Evolutionary conservation across 2,888 invertebrate genomes (phyloP), one percentile per base, ranked within the genome.

Genomic region (Drosophila ochracea): DNA sequence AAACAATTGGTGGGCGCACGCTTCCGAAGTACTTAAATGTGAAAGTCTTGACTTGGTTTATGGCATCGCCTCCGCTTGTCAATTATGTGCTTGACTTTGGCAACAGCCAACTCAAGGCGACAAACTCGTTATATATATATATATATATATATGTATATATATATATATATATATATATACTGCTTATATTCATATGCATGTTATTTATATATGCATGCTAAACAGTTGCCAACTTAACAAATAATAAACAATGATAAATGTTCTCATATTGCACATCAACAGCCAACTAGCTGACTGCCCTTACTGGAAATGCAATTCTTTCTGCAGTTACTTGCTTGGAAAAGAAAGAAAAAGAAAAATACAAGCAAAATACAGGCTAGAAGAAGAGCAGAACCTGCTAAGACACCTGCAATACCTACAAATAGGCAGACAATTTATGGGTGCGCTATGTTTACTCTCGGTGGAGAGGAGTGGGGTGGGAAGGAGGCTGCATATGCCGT

Each of bases 71-170:
- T 73, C 73, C 90, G 63, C 88, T 57, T 64, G 59, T 53, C 84
- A 86, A 90, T 86, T 90, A 89, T 87, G 41, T 60, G 82, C 87
- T 78, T 87, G 88, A 89, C 90, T 91, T 91, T 85, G 85, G 91
- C 91, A 79, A 30, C 47, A 16, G 25, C 43, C 67, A 64, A 64
- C 61, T 52, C 58, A 53, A 72, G 61, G 62, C 53, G 65, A 66
- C 47, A 77, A 64, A 68, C 72, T 62, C 71, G 68, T 67, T 78
- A 60, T 69, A 25, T 57, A 30, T 9, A 69, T 33, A 53, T 55
- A 13, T 5, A 19, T 25, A 25, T 6, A n/a, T 53, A 21, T 13
- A 37, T 19, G 47, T 25, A 54, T 30, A 30, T 30, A 25, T 1
- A 25, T 25, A n/a, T n/a, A 25, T 25, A 25, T 25, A 25, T 43